Evolutionary conservation across 2,113 vertebrate genomes (phyloP), one percentile per base, ranked within the genome.

Genomic region (Nycticebus coucang): DNA sequence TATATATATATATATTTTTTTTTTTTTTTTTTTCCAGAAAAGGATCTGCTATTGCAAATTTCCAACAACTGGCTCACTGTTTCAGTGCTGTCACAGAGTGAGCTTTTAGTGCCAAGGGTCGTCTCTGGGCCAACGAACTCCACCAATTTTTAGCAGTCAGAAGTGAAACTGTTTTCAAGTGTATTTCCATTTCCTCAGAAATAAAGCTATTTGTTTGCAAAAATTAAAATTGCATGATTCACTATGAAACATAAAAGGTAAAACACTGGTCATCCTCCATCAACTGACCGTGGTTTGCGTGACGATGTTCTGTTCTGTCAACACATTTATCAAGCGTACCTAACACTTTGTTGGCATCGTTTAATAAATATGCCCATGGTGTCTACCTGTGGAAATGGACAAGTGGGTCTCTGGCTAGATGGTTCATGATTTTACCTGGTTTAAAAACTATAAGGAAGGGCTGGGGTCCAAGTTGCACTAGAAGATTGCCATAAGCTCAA

Each of bases 31-130:
- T 79, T 33, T 41, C n/a, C 66, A 53, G 88, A 24, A 83, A 68
- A 90, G 86, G 57, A 19, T 37, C 89, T 60, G 81, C 50, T 87
- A 75, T 79, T 95, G 95, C 10, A 18, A 50, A 89, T 90, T 89
- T 83, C 57, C 21, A 22, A 26, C 80, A 77, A 75, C 41, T 84
- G 81, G 81, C 75, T 79, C 13, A 5, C 57, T 50, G n/a, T 91
- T 75, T 21, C 7, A 1, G 35, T 17, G 17, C 45, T 26, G 41
- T 72, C n/a, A 1, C 1, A 28, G 17, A 59, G 62, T 4, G 19
- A 3, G 35, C 1, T 33, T 64, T 77, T 50, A 8, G 1, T 53
- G 18, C 22, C 55, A 2, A 0, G 0, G 55, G 60, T 88, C 93
- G 14, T 37, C 45, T 45, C 35, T 30, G 68, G 19, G 17, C 30